These are phyloP conservation scores for Poecilia picta DNA, from an alignment of 2,797 vertebrate species.

Conservation along the genomic window DNA sequence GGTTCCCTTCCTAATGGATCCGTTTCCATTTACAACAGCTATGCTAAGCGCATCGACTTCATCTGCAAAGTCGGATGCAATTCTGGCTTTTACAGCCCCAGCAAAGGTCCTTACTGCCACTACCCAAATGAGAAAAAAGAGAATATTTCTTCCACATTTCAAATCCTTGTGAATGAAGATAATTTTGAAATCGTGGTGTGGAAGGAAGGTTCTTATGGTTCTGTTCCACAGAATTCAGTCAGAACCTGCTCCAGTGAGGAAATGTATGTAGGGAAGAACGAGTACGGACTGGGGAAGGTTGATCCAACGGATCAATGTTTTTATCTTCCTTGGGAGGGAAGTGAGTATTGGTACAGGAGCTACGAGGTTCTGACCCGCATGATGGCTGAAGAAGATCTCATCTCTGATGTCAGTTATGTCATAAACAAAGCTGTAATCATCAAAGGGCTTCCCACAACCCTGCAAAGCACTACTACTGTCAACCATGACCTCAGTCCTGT, in stretches of 20 bases:
- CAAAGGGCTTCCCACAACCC: too few species aligned
- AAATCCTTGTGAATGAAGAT: conserved; percentile 68
- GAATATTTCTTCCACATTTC: conserved; percentile 21
- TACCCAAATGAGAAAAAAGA: too few species aligned
- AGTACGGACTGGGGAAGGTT: conserved; percentile 72
- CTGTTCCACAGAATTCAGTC: conserved; percentile 52
- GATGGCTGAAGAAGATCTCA: conserved; percentile 40
- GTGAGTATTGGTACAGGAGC: conserved; percentile 55
- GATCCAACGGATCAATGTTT: conserved; percentile 33
- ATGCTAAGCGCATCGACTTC: conserved; percentile 66
- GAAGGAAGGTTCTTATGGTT: conserved; percentile 47
- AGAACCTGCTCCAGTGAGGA: conserved; percentile 36
- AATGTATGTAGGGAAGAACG: conserved; percentile 66
- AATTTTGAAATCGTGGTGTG: conserved; percentile 68
- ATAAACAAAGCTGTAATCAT: too few species aligned
- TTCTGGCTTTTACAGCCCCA: conserved; percentile 65
- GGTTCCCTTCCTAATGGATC: conserved; percentile 67
- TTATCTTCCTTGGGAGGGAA: conserved; percentile 58
- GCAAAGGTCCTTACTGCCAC: conserved; percentile 56
- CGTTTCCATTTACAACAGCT: conserved; percentile 76
- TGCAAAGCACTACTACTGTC: conserved; percentile 24
- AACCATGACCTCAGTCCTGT: conserved; percentile 48
- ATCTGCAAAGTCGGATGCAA: conserved; percentile 53
- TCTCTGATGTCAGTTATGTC: conserved; percentile 49
- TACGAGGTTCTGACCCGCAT: conserved; percentile 64